These are phyloP conservation scores for Caenorhabditis remanei DNA, from an alignment of 1,140 invertebrate genomes.

Conservation along the genomic window DNA sequence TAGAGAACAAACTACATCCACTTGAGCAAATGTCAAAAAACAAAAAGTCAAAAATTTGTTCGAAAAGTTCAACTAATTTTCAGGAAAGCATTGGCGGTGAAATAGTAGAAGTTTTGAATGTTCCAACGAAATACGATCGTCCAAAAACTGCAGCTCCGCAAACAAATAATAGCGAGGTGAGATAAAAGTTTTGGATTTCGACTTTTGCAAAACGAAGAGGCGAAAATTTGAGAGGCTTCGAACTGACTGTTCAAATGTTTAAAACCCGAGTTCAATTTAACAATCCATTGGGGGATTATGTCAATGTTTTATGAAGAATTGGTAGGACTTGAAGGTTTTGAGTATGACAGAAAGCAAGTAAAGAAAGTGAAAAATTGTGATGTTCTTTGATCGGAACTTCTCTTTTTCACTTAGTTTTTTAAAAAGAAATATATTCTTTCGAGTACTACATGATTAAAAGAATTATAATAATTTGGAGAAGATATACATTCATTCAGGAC, in stretches of 20 bases:
- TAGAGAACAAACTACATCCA: too few species aligned
- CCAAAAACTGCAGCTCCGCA: conserved; percentile 49
- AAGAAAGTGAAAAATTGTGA: not conserved
- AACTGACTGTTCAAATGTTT: not conserved
- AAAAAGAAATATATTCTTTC: too few species aligned
- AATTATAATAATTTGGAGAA: not conserved
- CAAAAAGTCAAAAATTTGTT: too few species aligned
- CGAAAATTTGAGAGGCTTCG: not conserved
- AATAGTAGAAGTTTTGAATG: conserved; percentile 41
- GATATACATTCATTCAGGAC: conserved; percentile 15
- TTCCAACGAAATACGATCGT: conserved; percentile 46
- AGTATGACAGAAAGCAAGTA: not conserved
- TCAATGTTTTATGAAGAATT: conserved; percentile 12
- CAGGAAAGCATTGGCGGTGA: conserved; percentile 48
- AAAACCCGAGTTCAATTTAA: conserved; percentile 35
- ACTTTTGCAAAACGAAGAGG: not conserved
- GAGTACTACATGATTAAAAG: not conserved
- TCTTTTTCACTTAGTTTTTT: not conserved
- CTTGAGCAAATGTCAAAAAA: too few species aligned
- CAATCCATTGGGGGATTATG: conserved; percentile 2
- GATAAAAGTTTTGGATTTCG: conserved; percentile 5
- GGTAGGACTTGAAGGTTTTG: not conserved
- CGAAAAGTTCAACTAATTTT: not conserved
- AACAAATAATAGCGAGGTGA: conserved; percentile 33
- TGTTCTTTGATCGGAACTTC: not conserved